Evolutionary conservation across 64 coral and sea anemone species (phyloP).

Genomic region (Anthopleura sola): DNA sequence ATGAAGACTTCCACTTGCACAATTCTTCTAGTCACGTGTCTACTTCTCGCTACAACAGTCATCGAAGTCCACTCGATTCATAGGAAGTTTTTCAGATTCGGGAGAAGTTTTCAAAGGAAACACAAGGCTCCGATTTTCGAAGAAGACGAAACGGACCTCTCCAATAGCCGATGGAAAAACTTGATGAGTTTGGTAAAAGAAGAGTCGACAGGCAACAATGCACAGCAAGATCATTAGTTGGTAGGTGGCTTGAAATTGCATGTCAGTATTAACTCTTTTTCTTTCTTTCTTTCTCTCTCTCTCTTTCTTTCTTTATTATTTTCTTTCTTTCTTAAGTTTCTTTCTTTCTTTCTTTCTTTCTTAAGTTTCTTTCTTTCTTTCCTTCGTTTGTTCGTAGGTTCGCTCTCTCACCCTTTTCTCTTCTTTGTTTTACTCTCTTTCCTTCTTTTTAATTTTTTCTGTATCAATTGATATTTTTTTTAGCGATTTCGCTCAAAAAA

Average conservation of each 20-base stretch:
- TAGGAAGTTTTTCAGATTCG: constrained; percentile 17
- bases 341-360: background rate
- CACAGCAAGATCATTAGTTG: background rate
- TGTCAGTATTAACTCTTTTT: too few relatives aligned
- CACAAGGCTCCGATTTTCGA: background rate
- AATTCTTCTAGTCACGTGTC: constrained; percentile 4
- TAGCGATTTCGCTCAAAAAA: too few relatives aligned
- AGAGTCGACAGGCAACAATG: background rate
- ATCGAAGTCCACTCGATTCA: background rate
- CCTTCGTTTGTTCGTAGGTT: background rate
- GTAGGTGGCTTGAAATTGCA: background rate
- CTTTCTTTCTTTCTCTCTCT: background rate
- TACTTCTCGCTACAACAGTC: background rate
- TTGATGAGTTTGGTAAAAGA: constrained; percentile 1
- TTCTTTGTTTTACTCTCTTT: too few relatives aligned
- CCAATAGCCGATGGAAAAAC: background rate
- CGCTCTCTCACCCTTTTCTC: background rate
- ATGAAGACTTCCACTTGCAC: constrained; percentile 5
- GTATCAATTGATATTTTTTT: too few relatives aligned
- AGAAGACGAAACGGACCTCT: background rate
- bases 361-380: background rate
- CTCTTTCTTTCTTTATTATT: background rate
- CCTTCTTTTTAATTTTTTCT: too few relatives aligned
- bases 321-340: background rate
- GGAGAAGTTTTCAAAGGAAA: constrained; percentile 10